Conservation (phyloP, 2,888 invertebrate genomes). For the Macropis europaea region DNA sequence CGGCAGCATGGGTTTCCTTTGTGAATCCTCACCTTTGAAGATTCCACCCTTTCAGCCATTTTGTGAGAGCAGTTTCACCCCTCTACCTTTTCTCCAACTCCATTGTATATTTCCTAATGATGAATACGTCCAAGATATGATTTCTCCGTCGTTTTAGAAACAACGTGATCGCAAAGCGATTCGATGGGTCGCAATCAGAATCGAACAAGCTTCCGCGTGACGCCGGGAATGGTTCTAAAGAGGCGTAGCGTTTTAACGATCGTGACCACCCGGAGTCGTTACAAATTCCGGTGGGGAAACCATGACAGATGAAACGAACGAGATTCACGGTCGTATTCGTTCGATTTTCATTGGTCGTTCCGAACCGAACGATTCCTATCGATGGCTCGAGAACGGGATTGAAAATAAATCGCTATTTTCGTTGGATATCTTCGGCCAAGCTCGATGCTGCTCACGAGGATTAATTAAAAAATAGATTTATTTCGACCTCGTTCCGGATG, state of each 20-base stretch:
- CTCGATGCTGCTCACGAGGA: neutral
- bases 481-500: neutral
- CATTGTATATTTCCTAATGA: too few relatives aligned
- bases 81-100: too few relatives aligned
- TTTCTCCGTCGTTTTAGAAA: too few relatives aligned
- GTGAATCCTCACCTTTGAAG: too few relatives aligned
- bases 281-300: conserved; percentile 24
- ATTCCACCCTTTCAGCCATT: too few relatives aligned
- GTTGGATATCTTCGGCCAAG: conserved; percentile 6
- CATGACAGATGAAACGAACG: conserved; percentile 32
- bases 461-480: conserved; percentile 32
- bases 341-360: conserved; percentile 37
- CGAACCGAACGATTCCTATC: conserved; percentile 9
- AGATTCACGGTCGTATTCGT: conserved; percentile 33
- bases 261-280: conserved; percentile 9
- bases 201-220: neutral
- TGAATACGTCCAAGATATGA: too few relatives aligned
- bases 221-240: conserved; percentile 11
- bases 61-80: too few relatives aligned
- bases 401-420: conserved; percentile 13
- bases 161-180: conserved; percentile 17
- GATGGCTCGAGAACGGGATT: neutral
- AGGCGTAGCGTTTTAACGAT: conserved; percentile 35
- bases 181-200: neutral
- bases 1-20: too few relatives aligned